These are phyloP conservation scores for Anodontia alba DNA, from an alignment of 2,888 invertebrate genomes.

Conservation along the genomic window DNA sequence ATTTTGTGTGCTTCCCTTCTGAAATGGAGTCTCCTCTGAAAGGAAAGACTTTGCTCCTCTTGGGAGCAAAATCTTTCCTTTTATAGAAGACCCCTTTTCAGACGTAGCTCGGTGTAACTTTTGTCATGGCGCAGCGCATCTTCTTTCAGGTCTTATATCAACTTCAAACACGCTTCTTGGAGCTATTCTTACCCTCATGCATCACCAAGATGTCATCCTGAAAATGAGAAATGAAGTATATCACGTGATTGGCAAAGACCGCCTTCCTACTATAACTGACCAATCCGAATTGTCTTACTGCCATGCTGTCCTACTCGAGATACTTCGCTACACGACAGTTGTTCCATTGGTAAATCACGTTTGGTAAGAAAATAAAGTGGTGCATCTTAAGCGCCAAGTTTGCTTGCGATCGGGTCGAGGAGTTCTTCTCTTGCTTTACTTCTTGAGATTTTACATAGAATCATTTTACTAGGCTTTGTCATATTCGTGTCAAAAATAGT, in stretches of 20 bases:
- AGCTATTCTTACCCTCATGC: slow-evolving; percentile 33
- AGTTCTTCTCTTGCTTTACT: too few relatives aligned
- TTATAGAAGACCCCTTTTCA: too few relatives aligned
- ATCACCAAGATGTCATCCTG: slow-evolving; percentile 29
- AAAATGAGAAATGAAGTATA: slow-evolving; percentile 51
- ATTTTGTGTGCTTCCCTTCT: too few relatives aligned
- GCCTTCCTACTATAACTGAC: slow-evolving; percentile 25
- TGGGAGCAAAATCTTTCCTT: too few relatives aligned
- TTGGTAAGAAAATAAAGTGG: slow-evolving; percentile 29
- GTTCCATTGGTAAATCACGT: slow-evolving; percentile 58
- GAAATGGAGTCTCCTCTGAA: too few relatives aligned
- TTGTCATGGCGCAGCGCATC: too few relatives aligned
- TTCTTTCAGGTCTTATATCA: slow-evolving; percentile 44
- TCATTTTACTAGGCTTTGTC: too few relatives aligned
- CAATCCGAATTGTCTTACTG: slow-evolving; percentile 44
- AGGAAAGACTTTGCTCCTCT: too few relatives aligned
- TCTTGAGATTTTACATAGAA: too few relatives aligned
- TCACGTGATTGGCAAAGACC: slow-evolving; percentile 21
- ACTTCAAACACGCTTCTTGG: slow-evolving; percentile 43
- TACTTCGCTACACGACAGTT: slow-evolving; percentile 38
- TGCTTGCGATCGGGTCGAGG: too few relatives aligned
- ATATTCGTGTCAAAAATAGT: too few relatives aligned
- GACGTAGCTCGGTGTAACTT: too few relatives aligned
- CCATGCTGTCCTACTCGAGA: slow-evolving; percentile 47
- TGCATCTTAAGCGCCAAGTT: neutral